Base-by-base conservation (phyloP, 2,113 vertebrate genomes). In the Eolophus roseicapilla region DNA sequence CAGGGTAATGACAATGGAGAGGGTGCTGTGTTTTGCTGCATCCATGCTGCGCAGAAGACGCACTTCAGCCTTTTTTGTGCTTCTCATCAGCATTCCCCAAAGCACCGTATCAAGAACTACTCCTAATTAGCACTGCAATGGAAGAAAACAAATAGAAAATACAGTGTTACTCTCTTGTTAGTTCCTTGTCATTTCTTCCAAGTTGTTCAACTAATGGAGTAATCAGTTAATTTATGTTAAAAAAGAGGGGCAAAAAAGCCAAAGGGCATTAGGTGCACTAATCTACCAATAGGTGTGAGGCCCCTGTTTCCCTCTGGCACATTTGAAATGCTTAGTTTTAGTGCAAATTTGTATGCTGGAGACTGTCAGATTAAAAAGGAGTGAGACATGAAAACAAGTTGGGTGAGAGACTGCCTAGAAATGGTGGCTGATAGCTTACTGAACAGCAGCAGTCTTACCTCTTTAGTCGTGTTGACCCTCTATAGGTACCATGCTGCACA, bases 71-170 rank as follows among this genome's bases (percentile, higher is more conserved):
- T 89, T 93, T 96, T 93, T 95, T 97, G 70, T 87, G 75, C 63
- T 77, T 50, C 95, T 95, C 91, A 95, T 95, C 96, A 94, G 83
- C 96, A 95, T 89, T 95, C 86, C 92, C 93, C 86, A 86, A 95
- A 94, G 95, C 93, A 84, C 80, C 11, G 2, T 60, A 93, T 82
- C 65, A 55, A 92, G 88, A 93, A 82, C 91, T 95, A 92, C 86
- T 94, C 67, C 77, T 95, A 96, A 96, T 96, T 95, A 92, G 92
- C 92, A 89, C 70, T 82, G 91, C 83, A 96, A 87, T 0, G 5
- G 77, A 92, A 83, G 86, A 94, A 96, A 93, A 94, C 94, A 96
- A 96, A 95, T 70, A 95, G 83, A 89, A 96, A 96, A 94, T 91
- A 92, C 90, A 94, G 82, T 91, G 95, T 94, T 95, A 94, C 80